Evolutionary conservation across 2,113 vertebrate genomes (phyloP).

Genomic region (Ctenodactylus gundi): DNA sequence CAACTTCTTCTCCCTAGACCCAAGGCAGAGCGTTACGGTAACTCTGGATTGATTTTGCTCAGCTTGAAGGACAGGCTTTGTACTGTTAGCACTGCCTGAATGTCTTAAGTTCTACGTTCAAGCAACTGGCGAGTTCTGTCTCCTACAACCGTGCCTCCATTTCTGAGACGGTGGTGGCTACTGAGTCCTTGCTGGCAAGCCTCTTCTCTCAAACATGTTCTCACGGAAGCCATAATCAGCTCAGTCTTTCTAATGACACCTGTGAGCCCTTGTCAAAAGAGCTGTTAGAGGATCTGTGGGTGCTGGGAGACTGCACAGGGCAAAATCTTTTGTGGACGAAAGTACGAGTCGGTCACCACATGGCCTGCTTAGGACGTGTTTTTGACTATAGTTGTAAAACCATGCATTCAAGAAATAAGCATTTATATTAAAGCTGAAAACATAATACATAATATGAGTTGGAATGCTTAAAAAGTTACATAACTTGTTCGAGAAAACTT

Average conservation of each 20-base stretch:
- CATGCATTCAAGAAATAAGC: background rate
- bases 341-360: background rate
- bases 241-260: background rate
- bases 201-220: background rate
- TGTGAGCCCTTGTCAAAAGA: background rate
- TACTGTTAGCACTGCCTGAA: background rate
- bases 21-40: background rate
- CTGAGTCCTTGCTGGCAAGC: background rate
- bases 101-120: background rate
- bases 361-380: background rate
- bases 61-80: background rate
- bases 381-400: background rate
- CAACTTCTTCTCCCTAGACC: background rate
- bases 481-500: background rate
- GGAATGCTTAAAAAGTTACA: background rate
- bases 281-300: background rate
- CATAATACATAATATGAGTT: background rate
- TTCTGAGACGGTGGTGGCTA: no score
- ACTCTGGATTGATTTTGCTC: background rate
- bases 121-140: background rate
- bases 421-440: slow-evolving; percentile 30
- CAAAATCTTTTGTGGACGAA: background rate
- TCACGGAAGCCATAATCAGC: background rate
- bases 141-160: background rate
- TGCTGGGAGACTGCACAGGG: background rate